Evolutionary conservation across 2,888 invertebrate species (phyloP), one percentile per base, ranked within the genome.

Genomic region (Dascillus cervinus): DNA sequence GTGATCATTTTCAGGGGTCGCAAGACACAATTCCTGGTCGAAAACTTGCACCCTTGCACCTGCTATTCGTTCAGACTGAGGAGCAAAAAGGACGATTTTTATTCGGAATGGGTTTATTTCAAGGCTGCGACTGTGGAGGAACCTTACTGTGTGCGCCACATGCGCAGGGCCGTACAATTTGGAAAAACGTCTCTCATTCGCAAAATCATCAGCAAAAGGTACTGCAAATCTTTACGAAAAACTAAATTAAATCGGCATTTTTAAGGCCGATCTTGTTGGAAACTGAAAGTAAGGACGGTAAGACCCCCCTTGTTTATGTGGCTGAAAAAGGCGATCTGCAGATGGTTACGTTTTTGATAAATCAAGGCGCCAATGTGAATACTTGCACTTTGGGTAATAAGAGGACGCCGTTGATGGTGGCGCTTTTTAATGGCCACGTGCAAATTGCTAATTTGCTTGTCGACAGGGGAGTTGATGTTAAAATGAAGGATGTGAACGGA

Each of bases 271-370:
- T 58, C 8, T 52, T 75, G 28, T 50, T 74, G 3, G 66, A 65
- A 19, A 58, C 64, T 1, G 57, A 68, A 43, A 72, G 71, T 49
- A 60, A 48, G 34, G 67, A 65, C 27, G 68, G 70, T 1, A 67
- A 67, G 48, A 71, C 73, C 0, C 73, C 75, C 1, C 62, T 75
- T 19, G 63, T 69, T 3, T 69, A 69, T n/a, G 71, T 73, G 2
- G 61, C 71, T 3, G 60, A 65, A 32, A 65, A 60, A 56, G 67
- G 68, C 60, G 50, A 62, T 37, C 17, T 65, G 1, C 60, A 58
- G 41, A 66, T 67, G 28, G 64, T 67, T 0, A 58, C 62, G 3
- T 62, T 66, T 22, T 58, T 75, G 10, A 37, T 74, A 20, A 50
- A 55, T 2, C 52, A 62, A 10, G 72, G 72, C 0, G 73, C 72